Evolutionary conservation across 2,113 vertebrate species (phyloP).

Genomic region (Gnathonemus echidnorhynchus): DNA sequence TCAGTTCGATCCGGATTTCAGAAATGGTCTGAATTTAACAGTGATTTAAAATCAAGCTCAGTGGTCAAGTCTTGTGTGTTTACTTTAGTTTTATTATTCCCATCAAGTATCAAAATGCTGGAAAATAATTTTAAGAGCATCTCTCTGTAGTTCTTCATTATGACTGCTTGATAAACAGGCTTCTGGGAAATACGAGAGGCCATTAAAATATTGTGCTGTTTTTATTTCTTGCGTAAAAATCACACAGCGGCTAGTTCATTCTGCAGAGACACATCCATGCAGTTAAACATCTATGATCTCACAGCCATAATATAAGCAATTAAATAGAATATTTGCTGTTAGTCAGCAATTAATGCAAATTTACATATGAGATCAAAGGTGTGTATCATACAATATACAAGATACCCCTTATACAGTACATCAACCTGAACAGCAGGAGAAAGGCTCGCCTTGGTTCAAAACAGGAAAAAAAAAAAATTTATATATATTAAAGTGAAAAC

Average conservation of each 20-base stretch:
- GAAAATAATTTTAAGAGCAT: conserved; percentile 15
- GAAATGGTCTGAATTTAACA: not conserved
- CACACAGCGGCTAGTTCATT: conserved; percentile 88
- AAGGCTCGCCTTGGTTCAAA: conserved; percentile 54
- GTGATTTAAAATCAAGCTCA: conserved; percentile 8
- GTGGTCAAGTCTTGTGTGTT: not conserved
- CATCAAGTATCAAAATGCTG: conserved; percentile 18
- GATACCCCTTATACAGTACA: conserved; percentile 68
- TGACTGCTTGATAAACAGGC: not conserved
- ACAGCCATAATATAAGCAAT: conserved; percentile 86
- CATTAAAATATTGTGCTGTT: conserved; percentile 86
- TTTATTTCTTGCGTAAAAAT: conserved; percentile 94
- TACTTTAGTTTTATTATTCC: conserved; percentile 15
- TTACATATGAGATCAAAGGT: conserved; percentile 85
- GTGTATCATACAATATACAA: conserved; percentile 85
- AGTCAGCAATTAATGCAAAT: conserved; percentile 94
- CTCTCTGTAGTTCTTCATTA: conserved; percentile 4
- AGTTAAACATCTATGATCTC: conserved; percentile 87
- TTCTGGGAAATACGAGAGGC: conserved; percentile 31
- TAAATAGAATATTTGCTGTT: conserved; percentile 85
- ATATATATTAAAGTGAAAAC: conserved; percentile 57
- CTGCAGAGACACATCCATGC: conserved; percentile 88
- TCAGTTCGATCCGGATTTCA: not conserved
- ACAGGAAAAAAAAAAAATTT: conserved; percentile 50
- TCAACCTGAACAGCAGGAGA: conserved; percentile 72